Conservation (phyloP, 2,888 invertebrate genomes). For the Boloria selene region DNA sequence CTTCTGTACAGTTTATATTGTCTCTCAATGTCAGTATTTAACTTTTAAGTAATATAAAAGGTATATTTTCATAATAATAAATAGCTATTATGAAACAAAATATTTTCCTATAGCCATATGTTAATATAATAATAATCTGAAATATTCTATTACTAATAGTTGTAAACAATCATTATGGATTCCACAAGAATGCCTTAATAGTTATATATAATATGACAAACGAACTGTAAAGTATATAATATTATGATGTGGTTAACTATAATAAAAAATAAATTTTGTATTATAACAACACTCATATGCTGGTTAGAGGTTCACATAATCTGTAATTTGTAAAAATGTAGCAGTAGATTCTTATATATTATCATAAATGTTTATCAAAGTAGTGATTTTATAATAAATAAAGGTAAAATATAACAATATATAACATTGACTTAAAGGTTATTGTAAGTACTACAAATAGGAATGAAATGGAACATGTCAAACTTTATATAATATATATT, state of each 20-base stretch:
- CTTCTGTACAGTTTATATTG: slow-evolving; percentile 77
- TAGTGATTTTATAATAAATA: slow-evolving; percentile 11
- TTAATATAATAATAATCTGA: slow-evolving; percentile 1
- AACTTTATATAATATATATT: background rate
- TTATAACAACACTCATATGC: slow-evolving; percentile 57
- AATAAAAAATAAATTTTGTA: slow-evolving; percentile 34
- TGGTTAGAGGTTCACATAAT: slow-evolving; percentile 79
- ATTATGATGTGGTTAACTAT: slow-evolving; percentile 34
- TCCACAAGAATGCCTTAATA: slow-evolving; percentile 63
- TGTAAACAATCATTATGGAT: slow-evolving; percentile 37
- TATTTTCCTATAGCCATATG: slow-evolving; percentile 15
- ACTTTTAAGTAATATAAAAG: slow-evolving; percentile 17
- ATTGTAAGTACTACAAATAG: slow-evolving; percentile 7
- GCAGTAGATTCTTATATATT: slow-evolving; percentile 18
- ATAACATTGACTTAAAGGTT: slow-evolving; percentile 1
- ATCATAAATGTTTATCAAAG: slow-evolving; percentile 14
- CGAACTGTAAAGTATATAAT: slow-evolving; percentile 41
- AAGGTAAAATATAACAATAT: slow-evolving; percentile 15
- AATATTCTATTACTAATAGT: slow-evolving; percentile 4
- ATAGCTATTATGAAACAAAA: slow-evolving; percentile 11
- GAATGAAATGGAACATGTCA: slow-evolving; percentile 1
- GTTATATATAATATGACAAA: slow-evolving; percentile 28
- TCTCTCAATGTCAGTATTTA: slow-evolving; percentile 63
- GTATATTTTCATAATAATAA: slow-evolving; percentile 32
- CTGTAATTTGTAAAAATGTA: slow-evolving; percentile 66